These are phyloP conservation scores for Latrodectus hesperus DNA, from an alignment of 2,888 invertebrate genomes.

Conservation along the genomic window DNA sequence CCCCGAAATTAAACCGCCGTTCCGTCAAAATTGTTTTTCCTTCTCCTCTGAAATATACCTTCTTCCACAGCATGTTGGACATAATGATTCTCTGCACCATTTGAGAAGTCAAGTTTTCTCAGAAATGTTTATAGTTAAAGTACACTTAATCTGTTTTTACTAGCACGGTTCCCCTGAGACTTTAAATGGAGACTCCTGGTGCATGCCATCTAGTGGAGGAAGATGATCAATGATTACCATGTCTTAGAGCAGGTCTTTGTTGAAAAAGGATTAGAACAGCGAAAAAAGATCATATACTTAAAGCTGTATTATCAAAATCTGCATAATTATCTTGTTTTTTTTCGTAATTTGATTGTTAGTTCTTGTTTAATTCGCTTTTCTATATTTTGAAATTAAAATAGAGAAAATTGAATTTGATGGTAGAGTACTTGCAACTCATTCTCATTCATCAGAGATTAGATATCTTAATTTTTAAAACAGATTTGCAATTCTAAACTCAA, in stretches of 20 bases:
- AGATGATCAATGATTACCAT: neutral
- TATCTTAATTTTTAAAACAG: neutral
- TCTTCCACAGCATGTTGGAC: neutral
- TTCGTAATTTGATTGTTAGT: neutral
- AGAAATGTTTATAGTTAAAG: conserved; percentile 34
- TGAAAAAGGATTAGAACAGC: conserved; percentile 10
- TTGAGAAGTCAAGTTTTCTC: conserved; percentile 20
- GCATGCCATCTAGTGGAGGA: neutral
- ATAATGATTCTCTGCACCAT: conserved; percentile 33
- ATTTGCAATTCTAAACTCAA: neutral
- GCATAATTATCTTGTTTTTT: neutral
- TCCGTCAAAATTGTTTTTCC: conserved; percentile 40
- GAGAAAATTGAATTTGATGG: neutral
- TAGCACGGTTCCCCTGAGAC: conserved; percentile 11
- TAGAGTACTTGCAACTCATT: neutral
- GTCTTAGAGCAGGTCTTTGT: neutral
- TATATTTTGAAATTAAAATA: neutral
- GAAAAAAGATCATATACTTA: conserved; percentile 10
- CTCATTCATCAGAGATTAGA: neutral
- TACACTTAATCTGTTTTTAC: conserved; percentile 46
- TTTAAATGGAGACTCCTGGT: neutral
- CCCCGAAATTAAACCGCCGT: conserved; percentile 43
- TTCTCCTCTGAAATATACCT: neutral
- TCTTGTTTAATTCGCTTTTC: neutral
- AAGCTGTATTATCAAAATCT: neutral